A percentile compares a stretch with the other conserved stretches of the same genome.
phyloP scores from a whole-genome alignment of 2,797 vertebrate genomes.

The Anguilla obscura region DNA sequence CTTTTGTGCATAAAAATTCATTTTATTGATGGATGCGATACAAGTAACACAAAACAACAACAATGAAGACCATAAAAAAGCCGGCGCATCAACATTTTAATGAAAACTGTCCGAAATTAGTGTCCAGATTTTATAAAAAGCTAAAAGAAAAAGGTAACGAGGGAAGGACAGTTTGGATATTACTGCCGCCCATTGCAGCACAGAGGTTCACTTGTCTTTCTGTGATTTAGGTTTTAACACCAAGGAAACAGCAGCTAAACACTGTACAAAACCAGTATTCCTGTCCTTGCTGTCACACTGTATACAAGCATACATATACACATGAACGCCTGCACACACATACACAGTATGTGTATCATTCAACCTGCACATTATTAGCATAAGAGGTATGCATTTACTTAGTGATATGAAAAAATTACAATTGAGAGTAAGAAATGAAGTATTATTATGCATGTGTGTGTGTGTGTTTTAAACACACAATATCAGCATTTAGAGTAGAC shows the following conservation, averaged over 20 bases:
- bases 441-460: background rate
- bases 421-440: too few species aligned
- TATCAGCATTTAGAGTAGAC: background rate
- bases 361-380: too few species aligned
- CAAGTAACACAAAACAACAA: background rate
- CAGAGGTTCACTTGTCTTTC: background rate
- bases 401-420: too few species aligned
- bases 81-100: conserved; percentile 16
- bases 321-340: background rate
- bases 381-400: too few species aligned
- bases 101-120: background rate
- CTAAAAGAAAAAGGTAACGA: background rate
- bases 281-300: too few species aligned
- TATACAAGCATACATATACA: background rate
- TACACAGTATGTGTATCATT: background rate
- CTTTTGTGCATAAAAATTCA: background rate
- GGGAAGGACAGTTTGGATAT: background rate
- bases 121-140: background rate
- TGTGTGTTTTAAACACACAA: conserved; percentile 2
- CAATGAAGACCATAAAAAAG: background rate
- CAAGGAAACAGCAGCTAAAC: background rate
- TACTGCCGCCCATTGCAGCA: background rate
- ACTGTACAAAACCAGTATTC: background rate
- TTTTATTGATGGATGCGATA: conserved; percentile 11
- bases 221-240: background rate